Evolutionary conservation across 1,140 invertebrate genomes (phyloP), one percentile per base, ranked within the genome.

Genomic region (Cotesia glomerata): DNA sequence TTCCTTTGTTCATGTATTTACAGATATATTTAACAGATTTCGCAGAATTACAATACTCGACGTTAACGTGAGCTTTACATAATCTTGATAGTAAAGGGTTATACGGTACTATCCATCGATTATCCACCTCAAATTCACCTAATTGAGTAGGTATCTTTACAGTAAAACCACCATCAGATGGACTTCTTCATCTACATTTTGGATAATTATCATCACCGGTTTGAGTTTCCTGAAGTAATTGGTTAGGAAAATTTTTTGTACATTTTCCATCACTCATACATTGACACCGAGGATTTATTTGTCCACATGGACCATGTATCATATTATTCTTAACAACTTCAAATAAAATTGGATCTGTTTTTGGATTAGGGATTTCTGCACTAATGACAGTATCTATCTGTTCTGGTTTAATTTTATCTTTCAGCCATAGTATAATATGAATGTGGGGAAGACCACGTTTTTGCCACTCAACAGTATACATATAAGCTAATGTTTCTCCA

Each of bases 51-150:
- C 81, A 82, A 18, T 66, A 76, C 63, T 81, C 78, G 8, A 81
- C 76, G 56, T 81, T 81, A 18, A 80, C 78, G 56, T 82, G 80
- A 0, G 75, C 76, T 70, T 89, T 82, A 73, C 82, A 90, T 64
- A 76, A 88, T 79, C 86, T 84, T 8, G 75, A 83, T 11, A 90
- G 79, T 9, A 88, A 85, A 71, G 83, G 88, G 82, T 90, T 90
- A 64, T 88, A 88, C n/a, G 36, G 36, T 9, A 39, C 36, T 39
- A 39, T 9, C 36, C 36, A 39, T 39, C 36, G 36, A 39, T 39
- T 39, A 39, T 39, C 36, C 5, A 39, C 36, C 8, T 39, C 36
- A 39, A 39, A 36, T 89, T 88, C 71, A 90, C 78, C 86, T 11
- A 7, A 7, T 5, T 26, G n/a, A 7, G 11, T 72, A 59, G 52